Evolutionary conservation across 1,140 invertebrate species (phyloP), one percentile per base, ranked within the genome.

Genomic region (Galleria mellonella): DNA sequence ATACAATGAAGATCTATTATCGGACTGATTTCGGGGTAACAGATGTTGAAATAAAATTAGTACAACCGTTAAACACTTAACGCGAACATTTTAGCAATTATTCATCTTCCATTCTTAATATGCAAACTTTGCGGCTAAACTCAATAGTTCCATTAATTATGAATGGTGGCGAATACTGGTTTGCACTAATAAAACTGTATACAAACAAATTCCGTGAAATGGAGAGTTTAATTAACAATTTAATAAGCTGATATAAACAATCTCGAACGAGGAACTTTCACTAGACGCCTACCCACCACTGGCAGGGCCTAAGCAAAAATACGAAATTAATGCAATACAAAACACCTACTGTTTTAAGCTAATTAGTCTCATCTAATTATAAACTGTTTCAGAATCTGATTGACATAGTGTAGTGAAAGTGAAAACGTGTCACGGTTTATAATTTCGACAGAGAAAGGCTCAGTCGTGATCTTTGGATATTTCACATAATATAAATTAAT

Each of bases 351-450:
- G 23, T 42, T 47, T 62, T 55, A 55, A 62, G 51, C 60, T 74
- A 78, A 83, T 81, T 83, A 76, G 55, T 63, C 51, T 58, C 17
- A 44, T 57, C 47, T 68, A 78, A 74, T 76, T 72, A 68, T 62
- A 50, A 73, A 62, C 63, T 74, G 59, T 74, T 72, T 62, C 53
- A 59, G 65, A 62, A 76, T 74, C 64, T 72, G 72, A 79, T 74
- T 78, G 76, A 72, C 62, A 69, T 62, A 64, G 63, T 63, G 61
- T 60, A 63, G 74, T 66, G 76, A 83, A 78, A 81, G 76, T 75
- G 54, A 75, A 73, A 66, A 76, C 56, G 64, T 70, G 70, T 75
- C 65, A 81, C 76, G 79, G 67, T 72, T 69, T 72, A 52, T 73
- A 66, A 72, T 70, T 76, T 63, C 55, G 56, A 74, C 57, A 59